Conservation (phyloP, 2,797 vertebrate species). For the Mus minutoides region DNA sequence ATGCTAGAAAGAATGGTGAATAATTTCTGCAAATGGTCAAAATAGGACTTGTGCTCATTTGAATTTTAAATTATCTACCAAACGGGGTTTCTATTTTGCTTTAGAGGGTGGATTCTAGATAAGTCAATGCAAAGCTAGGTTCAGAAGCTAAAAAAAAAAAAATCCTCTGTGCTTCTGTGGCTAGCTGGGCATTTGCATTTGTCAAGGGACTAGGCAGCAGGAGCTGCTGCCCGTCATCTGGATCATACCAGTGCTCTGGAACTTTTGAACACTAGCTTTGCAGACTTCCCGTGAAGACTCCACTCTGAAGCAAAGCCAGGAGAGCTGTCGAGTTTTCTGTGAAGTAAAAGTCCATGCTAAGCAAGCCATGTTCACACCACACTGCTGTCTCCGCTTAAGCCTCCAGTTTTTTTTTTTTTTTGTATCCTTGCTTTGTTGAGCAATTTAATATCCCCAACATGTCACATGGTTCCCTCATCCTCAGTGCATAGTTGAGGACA, state of each 20-base stretch:
- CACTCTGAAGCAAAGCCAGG: no score
- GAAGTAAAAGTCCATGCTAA: neutral
- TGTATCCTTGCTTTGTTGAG: neutral
- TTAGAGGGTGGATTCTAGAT: neutral
- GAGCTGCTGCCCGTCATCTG: neutral
- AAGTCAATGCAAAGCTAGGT: neutral
- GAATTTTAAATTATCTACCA: constrained; percentile 32
- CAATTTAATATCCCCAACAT: neutral
- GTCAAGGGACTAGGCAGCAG: neutral
- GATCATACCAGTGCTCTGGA: neutral
- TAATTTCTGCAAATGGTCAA: constrained; percentile 11
- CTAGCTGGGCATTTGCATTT: neutral
- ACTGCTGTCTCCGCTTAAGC: neutral
- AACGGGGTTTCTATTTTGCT: neutral
- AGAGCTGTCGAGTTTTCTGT: neutral
- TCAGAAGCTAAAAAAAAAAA: neutral
- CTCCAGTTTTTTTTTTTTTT: neutral
- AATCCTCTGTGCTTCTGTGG: neutral
- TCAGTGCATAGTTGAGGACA: neutral
- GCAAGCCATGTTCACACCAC: neutral
- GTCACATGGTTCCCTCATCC: neutral
- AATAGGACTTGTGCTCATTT: constrained; percentile 36
- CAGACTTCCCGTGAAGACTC: neutral
- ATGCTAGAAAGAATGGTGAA: neutral
- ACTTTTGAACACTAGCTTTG: neutral